Conservation (phyloP, 2,113 vertebrate species). For the Podiceps cristatus region DNA sequence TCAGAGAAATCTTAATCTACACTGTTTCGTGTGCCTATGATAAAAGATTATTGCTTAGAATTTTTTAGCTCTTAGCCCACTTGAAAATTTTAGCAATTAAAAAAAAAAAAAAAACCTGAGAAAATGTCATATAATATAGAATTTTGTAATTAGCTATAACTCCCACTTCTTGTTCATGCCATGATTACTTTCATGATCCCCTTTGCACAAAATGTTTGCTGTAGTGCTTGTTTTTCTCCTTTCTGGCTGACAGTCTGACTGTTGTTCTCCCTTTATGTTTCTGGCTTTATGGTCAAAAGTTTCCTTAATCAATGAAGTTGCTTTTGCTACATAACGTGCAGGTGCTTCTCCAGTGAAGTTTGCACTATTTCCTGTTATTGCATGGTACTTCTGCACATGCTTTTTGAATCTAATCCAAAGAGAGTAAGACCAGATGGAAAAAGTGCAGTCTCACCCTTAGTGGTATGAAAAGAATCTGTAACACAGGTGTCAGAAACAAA, state of each 20-base stretch:
- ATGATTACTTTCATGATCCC: not conserved
- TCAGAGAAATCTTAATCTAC: not conserved
- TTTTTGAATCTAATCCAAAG: not conserved
- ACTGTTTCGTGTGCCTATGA: not conserved
- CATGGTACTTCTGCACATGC: accelerated
- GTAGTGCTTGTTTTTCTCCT: not conserved
- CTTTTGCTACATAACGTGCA: not conserved
- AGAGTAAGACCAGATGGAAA: not conserved
- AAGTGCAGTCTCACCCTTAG: not conserved
- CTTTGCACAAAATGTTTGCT: not conserved
- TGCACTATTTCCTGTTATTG: not conserved
- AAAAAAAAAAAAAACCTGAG: not conserved
- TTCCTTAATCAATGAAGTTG: not conserved
- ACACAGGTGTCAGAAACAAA: not conserved
- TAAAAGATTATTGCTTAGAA: not conserved
- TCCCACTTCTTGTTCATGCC: not conserved
- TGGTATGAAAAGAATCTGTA: not conserved
- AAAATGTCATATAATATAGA: not conserved
- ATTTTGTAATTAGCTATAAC: not conserved
- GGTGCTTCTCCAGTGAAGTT: too few species aligned
- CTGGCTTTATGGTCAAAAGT: not conserved
- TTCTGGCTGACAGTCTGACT: not conserved
- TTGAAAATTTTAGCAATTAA: not conserved
- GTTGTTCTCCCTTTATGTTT: not conserved
- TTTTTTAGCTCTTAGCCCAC: not conserved